These are phyloP conservation scores for Folsomia candida DNA, from an alignment of 2,888 invertebrate genomes.

Conservation along the genomic window DNA sequence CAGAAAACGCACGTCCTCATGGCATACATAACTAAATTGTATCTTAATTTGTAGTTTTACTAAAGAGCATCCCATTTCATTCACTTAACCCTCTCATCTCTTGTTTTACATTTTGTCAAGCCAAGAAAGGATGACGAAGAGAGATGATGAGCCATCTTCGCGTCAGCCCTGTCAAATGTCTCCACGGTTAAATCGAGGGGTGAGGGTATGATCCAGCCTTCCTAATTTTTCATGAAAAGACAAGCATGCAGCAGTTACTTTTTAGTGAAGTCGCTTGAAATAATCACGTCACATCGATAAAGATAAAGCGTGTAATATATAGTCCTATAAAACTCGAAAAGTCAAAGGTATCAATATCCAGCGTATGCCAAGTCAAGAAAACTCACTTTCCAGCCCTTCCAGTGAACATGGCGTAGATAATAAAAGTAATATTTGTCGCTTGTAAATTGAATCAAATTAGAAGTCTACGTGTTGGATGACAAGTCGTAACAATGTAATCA, in stretches of 20 bases:
- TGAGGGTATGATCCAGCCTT: neutral
- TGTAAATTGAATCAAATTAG: conserved; percentile 15
- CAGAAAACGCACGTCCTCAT: no score
- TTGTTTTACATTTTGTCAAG: neutral
- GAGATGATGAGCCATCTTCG: neutral
- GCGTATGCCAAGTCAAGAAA: no score
- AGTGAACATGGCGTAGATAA: no score
- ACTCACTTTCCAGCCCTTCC: no score
- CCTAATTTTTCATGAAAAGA: neutral
- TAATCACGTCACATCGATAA: no score
- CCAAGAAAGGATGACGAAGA: neutral
- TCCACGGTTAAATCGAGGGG: neutral
- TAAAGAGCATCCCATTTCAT: neutral
- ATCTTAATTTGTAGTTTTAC: no score
- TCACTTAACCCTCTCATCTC: neutral
- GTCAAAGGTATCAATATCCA: no score
- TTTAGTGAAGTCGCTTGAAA: no score
- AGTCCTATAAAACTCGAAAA: no score
- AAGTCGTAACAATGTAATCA: conserved; percentile 13
- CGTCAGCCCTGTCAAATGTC: neutral
- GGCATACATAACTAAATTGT: no score
- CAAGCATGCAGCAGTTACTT: neutral
- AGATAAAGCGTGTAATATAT: no score
- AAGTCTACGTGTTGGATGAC: conserved; percentile 16
- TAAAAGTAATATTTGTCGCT: no score